Evolutionary conservation across 1,140 invertebrate species (phyloP).

Genomic region (Drosophila triauraria): DNA sequence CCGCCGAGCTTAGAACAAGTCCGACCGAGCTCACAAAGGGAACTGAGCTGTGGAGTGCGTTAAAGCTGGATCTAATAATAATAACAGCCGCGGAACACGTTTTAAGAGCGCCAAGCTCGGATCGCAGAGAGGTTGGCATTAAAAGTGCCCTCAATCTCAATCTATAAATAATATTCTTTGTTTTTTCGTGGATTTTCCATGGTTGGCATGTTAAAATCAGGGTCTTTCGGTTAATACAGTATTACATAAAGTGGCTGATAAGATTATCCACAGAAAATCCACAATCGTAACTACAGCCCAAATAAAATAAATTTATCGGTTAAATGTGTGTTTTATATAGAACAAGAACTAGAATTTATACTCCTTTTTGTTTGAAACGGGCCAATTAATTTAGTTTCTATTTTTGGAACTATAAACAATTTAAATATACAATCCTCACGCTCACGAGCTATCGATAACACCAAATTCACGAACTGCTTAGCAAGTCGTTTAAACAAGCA

Average conservation of each 20-base stretch:
- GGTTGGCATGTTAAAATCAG: not conserved
- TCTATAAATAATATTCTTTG: not conserved
- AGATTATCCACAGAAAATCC: not conserved
- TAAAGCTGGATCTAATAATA: conserved; percentile 11
- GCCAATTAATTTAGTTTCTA: no score
- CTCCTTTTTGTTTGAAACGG: no score
- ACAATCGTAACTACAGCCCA: not conserved
- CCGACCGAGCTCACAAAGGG: conserved; percentile 37
- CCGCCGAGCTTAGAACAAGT: conserved; percentile 19
- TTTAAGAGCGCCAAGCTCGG: conserved; percentile 20
- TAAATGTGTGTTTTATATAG: no score
- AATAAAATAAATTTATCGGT: not conserved
- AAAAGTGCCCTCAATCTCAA: not conserved
- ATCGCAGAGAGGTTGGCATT: not conserved
- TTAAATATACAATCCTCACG: no score
- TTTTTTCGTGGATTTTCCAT: not conserved
- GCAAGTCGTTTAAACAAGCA: no score
- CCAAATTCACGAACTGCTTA: no score
- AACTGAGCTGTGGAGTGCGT: conserved; percentile 34
- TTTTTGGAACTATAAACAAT: no score
- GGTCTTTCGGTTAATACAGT: not conserved
- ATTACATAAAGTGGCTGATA: not conserved
- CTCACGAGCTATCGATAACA: no score
- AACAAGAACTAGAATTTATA: no score
- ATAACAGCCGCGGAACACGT: conserved; percentile 31